Conservation (phyloP, 2,113 vertebrate species). For the Dipodomys spectabilis region DNA sequence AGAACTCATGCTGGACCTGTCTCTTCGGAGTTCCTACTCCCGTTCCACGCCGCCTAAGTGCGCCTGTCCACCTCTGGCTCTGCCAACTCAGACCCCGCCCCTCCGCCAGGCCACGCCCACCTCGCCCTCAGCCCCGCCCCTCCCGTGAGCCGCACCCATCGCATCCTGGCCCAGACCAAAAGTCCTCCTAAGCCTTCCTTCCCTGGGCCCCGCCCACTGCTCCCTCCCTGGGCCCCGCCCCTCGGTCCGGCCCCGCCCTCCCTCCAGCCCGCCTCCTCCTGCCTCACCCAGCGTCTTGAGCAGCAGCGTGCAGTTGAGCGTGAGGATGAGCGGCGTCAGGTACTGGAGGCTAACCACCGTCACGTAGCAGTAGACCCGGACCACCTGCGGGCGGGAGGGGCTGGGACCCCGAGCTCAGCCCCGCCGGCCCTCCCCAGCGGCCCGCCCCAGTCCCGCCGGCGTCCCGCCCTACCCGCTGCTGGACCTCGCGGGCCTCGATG, state of each 20-base stretch:
- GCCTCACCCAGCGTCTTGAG: constrained; percentile 93
- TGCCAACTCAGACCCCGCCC: background rate
- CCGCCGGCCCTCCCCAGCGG: background rate
- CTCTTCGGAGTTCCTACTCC: too few relatives aligned
- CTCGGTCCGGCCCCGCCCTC: background rate
- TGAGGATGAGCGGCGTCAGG: constrained; percentile 92
- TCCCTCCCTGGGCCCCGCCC: background rate
- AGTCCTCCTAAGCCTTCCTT: too few relatives aligned
- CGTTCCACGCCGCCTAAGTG: too few relatives aligned
- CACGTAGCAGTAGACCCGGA: constrained; percentile 95
- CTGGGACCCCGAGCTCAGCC: background rate
- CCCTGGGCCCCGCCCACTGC: background rate
- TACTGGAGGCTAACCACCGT: constrained; percentile 96
- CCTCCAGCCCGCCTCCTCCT: too few relatives aligned
- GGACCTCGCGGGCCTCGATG: constrained; percentile 93
- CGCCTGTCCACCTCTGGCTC: too few relatives aligned
- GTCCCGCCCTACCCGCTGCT: constrained; percentile 88
- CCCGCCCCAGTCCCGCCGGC: accelerated
- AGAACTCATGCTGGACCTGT: too few relatives aligned
- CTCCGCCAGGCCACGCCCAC: too few relatives aligned
- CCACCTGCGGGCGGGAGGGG: constrained; percentile 86
- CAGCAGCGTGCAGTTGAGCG: constrained; percentile 92
- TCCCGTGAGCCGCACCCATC: background rate
- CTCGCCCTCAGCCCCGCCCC: background rate
- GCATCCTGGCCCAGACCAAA: too few relatives aligned